Base-by-base conservation (phyloP, 2,888 invertebrate species). In the Nephrotoma appendiculata region DNA sequence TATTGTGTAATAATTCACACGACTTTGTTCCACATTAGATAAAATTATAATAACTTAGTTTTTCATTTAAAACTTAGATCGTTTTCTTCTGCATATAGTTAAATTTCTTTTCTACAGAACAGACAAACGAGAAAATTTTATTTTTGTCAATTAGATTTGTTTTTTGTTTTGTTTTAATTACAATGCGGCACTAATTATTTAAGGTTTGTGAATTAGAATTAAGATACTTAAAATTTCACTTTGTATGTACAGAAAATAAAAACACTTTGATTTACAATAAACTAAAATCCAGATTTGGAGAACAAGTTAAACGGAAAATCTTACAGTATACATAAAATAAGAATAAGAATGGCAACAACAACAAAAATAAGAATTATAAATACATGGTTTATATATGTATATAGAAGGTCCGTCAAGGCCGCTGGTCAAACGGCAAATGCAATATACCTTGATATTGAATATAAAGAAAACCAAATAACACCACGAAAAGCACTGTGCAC, bases 361-460 rank as follows among this genome's bases (percentile, higher is more conserved):
- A 71, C 6, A 57, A 57, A 52, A 52, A 15, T 52, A 52, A 31
- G 71, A 71, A 71, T 71, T 71, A 71, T 71, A 71, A 71, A 71
- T 71, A 71, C 71, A 71, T 71, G 9, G 71, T 71, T 71, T 52
- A 52, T 6, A 52, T 15, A 52, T 52, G 7, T 52, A 52, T 19
- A 31, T 11, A 31, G 31, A 31, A 31, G 71, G 86, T 86, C 86
- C 86, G 45, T 48, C 86, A 86, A 86, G 86, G 86, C 86, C 86
- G 86, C 86, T 86, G 86, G 86, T 86, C 86, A 86, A 86, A 86
- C 86, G 86, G 86, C 86, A 86, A 86, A 86, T 86, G 86, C 86
- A 86, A 85, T 45, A 86, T 42, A 84, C 84, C 84, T 84, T 84
- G 84, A 84, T 84, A 84, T 42, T 84, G 84, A 84, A 84, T 84